phyloP scores from a whole-genome alignment of 1,140 invertebrate species.

The Nephila pilipes region DNA sequence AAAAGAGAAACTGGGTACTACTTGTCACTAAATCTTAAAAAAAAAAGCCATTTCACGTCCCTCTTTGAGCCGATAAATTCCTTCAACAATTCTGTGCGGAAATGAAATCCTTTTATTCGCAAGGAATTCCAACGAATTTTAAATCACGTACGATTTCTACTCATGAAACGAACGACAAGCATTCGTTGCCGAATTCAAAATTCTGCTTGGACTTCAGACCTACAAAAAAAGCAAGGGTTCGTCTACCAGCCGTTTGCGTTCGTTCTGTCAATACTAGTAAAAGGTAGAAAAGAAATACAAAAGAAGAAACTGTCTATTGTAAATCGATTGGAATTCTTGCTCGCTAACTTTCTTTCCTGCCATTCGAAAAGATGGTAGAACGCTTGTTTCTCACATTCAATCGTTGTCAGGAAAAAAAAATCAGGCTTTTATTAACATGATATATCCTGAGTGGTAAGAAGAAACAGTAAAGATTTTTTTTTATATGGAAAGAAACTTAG shows the following conservation, averaged over 20 bases:
- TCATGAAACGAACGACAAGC: constrained; percentile 16
- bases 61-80: constrained; percentile 2
- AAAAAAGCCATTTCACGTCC: background rate
- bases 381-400: background rate
- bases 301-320: background rate
- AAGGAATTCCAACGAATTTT: background rate
- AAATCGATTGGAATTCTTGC: background rate
- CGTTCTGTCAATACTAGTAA: background rate
- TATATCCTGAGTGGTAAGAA: too few species aligned
- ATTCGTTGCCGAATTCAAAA: background rate
- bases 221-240: background rate
- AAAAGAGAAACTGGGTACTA: too few species aligned
- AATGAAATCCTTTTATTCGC: constrained; percentile 18
- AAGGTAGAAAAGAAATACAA: background rate
- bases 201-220: background rate
- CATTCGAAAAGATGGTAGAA: background rate
- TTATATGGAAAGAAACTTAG: background rate
- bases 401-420: background rate
- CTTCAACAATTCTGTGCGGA: background rate
- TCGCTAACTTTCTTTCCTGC: background rate
- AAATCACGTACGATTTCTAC: constrained; percentile 27
- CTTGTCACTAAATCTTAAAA: too few species aligned
- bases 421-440: background rate
- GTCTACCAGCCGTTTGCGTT: constrained; percentile 7
- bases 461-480: background rate